phyloP scores from a whole-genome alignment of 2,113 vertebrate species.

The Eira barbara region DNA sequence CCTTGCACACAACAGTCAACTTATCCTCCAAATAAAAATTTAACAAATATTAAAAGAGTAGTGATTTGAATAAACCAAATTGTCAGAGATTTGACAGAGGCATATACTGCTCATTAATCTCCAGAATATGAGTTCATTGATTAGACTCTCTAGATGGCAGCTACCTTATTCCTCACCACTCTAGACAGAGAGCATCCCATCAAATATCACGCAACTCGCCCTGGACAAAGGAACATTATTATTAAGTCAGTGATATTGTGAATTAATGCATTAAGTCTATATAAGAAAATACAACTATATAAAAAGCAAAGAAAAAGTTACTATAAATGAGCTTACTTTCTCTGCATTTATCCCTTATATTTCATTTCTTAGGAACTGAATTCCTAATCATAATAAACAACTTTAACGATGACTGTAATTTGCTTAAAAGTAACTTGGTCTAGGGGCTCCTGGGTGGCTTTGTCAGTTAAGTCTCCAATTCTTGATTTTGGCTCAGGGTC shows the following conservation, averaged over 20 bases:
- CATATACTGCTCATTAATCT: background rate
- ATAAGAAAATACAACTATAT: background rate
- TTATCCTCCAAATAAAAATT: background rate
- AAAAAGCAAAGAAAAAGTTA: background rate
- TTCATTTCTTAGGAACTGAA: background rate
- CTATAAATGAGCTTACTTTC: background rate
- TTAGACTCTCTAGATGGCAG: background rate
- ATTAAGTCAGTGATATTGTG: background rate
- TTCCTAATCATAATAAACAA: background rate
- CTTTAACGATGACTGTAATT: background rate
- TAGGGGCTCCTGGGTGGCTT: background rate
- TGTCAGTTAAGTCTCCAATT: background rate
- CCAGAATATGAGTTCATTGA: background rate
- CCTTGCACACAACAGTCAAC: background rate
- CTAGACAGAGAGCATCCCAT: background rate
- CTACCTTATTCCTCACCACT: background rate
- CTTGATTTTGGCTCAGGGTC: background rate
- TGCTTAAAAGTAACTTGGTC: constrained; percentile 5
- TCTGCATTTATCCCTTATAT: background rate
- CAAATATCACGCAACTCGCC: background rate
- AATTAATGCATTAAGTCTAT: background rate
- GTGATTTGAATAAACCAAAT: background rate
- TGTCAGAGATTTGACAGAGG: background rate
- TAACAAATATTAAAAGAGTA: background rate
- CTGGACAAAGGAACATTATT: background rate